Percentiles rank a stretch among this genome's conserved stretches.
Conservation (phyloP, 1,140 invertebrate genomes). For the Orchesella cincta region DNA sequence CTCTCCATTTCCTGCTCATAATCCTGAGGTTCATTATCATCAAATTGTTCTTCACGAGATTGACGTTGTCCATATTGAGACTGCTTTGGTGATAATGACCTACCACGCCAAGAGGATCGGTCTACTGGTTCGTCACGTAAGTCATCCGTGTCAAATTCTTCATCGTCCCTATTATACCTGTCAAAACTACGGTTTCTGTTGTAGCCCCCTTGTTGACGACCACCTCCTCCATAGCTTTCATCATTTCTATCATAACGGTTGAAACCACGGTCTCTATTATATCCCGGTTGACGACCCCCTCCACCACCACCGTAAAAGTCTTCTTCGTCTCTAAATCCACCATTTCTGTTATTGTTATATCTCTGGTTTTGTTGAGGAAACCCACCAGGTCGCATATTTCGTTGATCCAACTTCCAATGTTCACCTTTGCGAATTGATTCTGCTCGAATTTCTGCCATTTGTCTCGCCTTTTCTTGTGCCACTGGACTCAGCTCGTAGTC, state of each 20-base stretch:
- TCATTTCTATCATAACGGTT: neutral
- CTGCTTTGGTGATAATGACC: neutral
- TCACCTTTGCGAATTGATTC: conserved; percentile 2
- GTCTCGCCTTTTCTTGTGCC: neutral
- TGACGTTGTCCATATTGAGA: too few relatives aligned
- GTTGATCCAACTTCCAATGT: conserved; percentile 12
- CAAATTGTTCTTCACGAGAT: too few relatives aligned
- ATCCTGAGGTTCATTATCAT: neutral
- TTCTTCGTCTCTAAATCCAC: neutral
- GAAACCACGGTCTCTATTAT: neutral
- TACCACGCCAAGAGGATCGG: neutral
- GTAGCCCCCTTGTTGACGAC: neutral
- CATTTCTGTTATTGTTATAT: neutral
- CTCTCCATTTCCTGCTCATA: conserved; percentile 17
- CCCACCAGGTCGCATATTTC: neutral
- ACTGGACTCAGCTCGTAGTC: conserved; percentile 7
- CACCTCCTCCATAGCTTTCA: neutral
- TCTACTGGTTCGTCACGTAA: neutral
- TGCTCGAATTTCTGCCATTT: neutral
- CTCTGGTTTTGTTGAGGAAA: neutral
- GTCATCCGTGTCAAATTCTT: neutral
- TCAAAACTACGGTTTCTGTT: neutral
- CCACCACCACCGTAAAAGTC: neutral
- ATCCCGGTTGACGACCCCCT: neutral
- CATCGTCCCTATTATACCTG: neutral